Percentiles rank a stretch among this genome's conserved stretches.
Evolutionary conservation across 2,888 invertebrate species (phyloP).

Genomic region (Morpho helenor): DNA sequence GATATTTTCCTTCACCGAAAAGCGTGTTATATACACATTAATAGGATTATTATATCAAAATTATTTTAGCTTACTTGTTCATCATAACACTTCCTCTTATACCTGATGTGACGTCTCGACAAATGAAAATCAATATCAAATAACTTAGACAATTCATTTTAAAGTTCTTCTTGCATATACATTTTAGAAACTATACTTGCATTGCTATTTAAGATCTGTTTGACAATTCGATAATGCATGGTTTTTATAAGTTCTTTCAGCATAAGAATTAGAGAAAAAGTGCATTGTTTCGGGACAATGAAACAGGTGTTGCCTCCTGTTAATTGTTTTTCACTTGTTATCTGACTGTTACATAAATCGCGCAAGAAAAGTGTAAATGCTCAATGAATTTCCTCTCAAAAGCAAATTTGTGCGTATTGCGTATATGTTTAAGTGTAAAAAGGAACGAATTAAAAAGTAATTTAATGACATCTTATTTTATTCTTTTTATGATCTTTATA

Average conservation of each 20-base stretch:
- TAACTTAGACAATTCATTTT: constrained; percentile 42
- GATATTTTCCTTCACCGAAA: too few relatives aligned
- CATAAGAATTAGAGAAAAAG: constrained; percentile 28
- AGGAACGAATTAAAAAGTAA: too few relatives aligned
- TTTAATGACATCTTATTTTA: too few relatives aligned
- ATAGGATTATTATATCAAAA: too few relatives aligned
- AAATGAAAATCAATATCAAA: constrained; percentile 35
- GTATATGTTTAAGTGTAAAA: not conserved
- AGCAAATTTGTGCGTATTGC: too few relatives aligned
- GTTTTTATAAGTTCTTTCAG: constrained; percentile 4
- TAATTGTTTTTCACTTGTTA: constrained; percentile 30
- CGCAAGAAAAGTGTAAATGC: constrained; percentile 3
- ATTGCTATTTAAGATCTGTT: not conserved
- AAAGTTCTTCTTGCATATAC: constrained; percentile 3
- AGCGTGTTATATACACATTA: too few relatives aligned
- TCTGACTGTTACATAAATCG: constrained; percentile 17
- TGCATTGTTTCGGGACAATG: constrained; percentile 60
- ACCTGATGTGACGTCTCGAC: constrained; percentile 36
- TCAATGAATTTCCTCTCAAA: not conserved
- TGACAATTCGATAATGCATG: not conserved
- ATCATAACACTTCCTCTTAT: constrained; percentile 48
- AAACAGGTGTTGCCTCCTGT: constrained; percentile 51
- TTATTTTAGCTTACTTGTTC: constrained; percentile 54
- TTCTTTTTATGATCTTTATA: too few relatives aligned
- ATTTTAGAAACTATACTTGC: not conserved